Conservation (phyloP, 2,113 vertebrate species). For the Mola mola region DNA sequence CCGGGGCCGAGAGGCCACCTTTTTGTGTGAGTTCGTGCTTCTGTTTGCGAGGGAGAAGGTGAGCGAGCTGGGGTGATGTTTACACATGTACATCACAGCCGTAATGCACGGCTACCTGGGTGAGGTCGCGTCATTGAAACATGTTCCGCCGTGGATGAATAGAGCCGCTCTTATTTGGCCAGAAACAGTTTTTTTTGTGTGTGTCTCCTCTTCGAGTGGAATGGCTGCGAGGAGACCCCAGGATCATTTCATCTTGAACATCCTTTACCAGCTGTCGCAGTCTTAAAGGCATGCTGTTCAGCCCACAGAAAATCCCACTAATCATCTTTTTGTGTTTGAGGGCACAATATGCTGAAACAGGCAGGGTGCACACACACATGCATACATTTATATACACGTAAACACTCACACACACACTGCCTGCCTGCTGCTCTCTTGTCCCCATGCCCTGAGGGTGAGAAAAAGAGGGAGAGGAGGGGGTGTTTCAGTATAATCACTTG, state of each 20-base stretch:
- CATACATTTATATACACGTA: slow-evolving; percentile 28
- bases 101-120: slow-evolving; percentile 25
- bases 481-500: slow-evolving; percentile 82
- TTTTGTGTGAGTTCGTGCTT: background rate
- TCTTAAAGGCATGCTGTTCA: slow-evolving; percentile 83
- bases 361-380: slow-evolving; percentile 68
- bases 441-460: slow-evolving; percentile 76
- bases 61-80: slow-evolving; percentile 14
- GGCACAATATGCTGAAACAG: slow-evolving; percentile 83
- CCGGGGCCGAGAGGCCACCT: slow-evolving; percentile 60
- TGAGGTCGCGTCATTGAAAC: slow-evolving; percentile 48
- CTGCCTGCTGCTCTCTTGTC: slow-evolving; percentile 79
- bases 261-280: slow-evolving; percentile 82
- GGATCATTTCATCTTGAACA: slow-evolving; percentile 77
- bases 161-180: slow-evolving; percentile 25
- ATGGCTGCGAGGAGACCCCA: slow-evolving; percentile 77
- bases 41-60: slow-evolving; percentile 2
- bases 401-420: slow-evolving; percentile 55
- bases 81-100: slow-evolving; percentile 43
- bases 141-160: slow-evolving; percentile 27
- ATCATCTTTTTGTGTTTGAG: slow-evolving; percentile 85
- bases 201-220: slow-evolving; percentile 68
- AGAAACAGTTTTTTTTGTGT: slow-evolving; percentile 33
- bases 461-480: slow-evolving; percentile 20
- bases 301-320: slow-evolving; percentile 82